phyloP scores from a whole-genome alignment of 1,140 invertebrate species.

The Zaprionus gabonicus region DNA sequence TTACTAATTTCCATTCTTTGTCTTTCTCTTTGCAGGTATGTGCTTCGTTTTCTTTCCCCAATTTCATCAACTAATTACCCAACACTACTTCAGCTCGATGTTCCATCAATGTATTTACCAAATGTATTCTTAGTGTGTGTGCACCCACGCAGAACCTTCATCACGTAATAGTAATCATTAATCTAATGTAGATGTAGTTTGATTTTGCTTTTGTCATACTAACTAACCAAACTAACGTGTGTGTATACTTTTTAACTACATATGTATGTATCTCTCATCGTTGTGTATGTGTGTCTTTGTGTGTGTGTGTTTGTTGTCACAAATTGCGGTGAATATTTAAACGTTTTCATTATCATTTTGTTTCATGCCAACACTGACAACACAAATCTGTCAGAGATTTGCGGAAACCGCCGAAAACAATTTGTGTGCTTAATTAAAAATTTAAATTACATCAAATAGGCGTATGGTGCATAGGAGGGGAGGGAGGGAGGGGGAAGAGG shows the following conservation, averaged over 20 bases:
- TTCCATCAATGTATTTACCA: conserved; percentile 63
- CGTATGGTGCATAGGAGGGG: not conserved
- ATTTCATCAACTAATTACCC: not conserved
- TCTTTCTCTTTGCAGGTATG: conserved; percentile 69
- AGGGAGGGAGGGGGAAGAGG: not conserved
- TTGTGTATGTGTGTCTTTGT: conserved; percentile 31
- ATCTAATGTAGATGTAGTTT: conserved; percentile 56
- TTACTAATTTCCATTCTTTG: not conserved
- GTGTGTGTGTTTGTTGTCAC: conserved; percentile 53
- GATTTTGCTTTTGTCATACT: conserved; percentile 32
- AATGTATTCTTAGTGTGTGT: conserved; percentile 15
- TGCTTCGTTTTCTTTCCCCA: not conserved
- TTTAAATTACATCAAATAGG: conserved; percentile 79
- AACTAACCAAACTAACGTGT: conserved; percentile 29
- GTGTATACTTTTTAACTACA: conserved; percentile 13
- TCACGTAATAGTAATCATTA: conserved; percentile 36
- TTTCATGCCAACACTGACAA: conserved; percentile 50
- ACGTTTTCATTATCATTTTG: conserved; percentile 80
- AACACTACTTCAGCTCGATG: conserved; percentile 45
- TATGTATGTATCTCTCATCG: conserved; percentile 27
- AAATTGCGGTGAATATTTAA: conserved; percentile 80
- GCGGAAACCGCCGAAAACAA: conserved; percentile 74
- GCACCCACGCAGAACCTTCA: conserved; percentile 51
- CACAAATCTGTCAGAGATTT: conserved; percentile 77
- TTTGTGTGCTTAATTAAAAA: conserved; percentile 82